Percentiles rank a stretch among this genome's conserved stretches.
Evolutionary conservation across 1,140 invertebrate genomes (phyloP).

Genomic region (Papilio helenus): DNA sequence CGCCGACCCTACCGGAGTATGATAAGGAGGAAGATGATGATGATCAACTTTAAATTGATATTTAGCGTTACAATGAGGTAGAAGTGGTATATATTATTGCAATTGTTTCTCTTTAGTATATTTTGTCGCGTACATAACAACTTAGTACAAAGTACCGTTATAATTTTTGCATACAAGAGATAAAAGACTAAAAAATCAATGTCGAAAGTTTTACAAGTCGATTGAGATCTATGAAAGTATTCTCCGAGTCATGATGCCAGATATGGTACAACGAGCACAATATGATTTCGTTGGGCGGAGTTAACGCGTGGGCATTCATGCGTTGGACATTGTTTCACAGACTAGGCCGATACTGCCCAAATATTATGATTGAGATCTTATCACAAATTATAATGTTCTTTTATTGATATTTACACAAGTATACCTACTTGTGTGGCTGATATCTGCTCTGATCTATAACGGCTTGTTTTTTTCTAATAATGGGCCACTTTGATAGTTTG

Average conservation of each 20-base stretch:
- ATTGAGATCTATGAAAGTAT: slow-evolving; percentile 65
- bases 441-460: slow-evolving; percentile 43
- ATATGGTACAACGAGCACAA: slow-evolving; percentile 61
- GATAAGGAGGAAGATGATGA: too few species aligned
- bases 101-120: too few species aligned
- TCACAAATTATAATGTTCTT: slow-evolving; percentile 74
- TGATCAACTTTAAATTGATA: not conserved
- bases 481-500: slow-evolving; percentile 31
- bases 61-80: not conserved
- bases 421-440: slow-evolving; percentile 56
- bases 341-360: slow-evolving; percentile 63
- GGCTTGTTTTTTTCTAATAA: slow-evolving; percentile 42
- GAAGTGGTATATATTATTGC: not conserved
- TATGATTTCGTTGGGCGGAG: slow-evolving; percentile 68
- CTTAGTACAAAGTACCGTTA: not conserved
- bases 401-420: slow-evolving; percentile 76
- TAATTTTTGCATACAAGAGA: slow-evolving; percentile 5
- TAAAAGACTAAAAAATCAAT: slow-evolving; percentile 1
- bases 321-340: slow-evolving; percentile 71
- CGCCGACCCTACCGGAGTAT: too few species aligned
- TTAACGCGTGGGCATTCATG: slow-evolving; percentile 66
- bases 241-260: slow-evolving; percentile 60
- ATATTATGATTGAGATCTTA: slow-evolving; percentile 72
- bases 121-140: not conserved
- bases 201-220: slow-evolving; percentile 53